These are phyloP conservation scores for Athene cunicularia DNA, from an alignment of 2,113 vertebrate genomes.

Conservation along the genomic window DNA sequence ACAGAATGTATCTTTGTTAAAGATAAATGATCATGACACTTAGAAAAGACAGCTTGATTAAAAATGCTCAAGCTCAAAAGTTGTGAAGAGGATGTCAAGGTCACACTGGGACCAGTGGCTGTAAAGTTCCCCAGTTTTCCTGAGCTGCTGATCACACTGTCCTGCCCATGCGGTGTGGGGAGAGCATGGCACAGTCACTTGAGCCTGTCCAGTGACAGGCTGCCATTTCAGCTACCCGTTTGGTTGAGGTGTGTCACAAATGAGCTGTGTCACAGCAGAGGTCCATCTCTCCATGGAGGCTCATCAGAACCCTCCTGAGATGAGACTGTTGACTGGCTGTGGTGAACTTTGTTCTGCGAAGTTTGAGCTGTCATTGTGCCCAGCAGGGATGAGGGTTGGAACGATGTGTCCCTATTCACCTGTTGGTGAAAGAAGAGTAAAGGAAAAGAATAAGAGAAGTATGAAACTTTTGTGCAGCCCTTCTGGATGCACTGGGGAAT, in stretches of 20 bases:
- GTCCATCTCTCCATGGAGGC: not conserved
- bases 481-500: not conserved
- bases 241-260: fast-evolving
- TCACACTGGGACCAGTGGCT: not conserved
- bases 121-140: not conserved
- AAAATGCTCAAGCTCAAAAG: not conserved
- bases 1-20: not conserved
- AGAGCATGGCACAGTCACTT: not conserved
- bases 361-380: too few species aligned
- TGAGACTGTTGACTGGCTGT: not conserved
- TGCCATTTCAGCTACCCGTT: fast-evolving
- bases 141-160: not conserved
- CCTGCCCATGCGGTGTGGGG: not conserved
- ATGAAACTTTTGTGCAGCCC: not conserved
- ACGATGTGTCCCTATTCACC: not conserved
- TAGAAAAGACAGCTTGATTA: not conserved
- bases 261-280: fast-evolving
- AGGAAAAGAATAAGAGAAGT: not conserved
- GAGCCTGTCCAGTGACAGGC: not conserved
- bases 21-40: not conserved
- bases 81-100: not conserved
- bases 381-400: not conserved
- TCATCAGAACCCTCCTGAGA: not conserved
- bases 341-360: not conserved
- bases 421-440: too few species aligned